Evolutionary conservation across 2,888 invertebrate genomes (phyloP).

Genomic region (Troglohyphantes excavatus): DNA sequence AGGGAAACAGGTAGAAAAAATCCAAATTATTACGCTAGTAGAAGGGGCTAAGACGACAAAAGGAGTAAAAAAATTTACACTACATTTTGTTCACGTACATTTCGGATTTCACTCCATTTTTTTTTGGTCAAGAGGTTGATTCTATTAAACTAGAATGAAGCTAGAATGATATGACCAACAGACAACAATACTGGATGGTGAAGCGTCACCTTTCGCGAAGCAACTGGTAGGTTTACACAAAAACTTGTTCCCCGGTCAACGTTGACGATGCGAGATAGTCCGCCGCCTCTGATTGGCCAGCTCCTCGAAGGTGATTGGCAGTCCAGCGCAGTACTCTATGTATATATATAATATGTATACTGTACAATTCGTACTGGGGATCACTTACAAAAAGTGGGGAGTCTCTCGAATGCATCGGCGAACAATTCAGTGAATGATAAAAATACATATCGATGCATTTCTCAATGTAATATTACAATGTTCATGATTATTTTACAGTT

Average conservation of each 20-base stretch:
- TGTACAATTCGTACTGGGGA: constrained; percentile 50
- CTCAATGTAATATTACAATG: constrained; percentile 76
- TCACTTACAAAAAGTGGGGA: background rate
- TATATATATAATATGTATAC: constrained; percentile 46
- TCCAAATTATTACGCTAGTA: constrained; percentile 2
- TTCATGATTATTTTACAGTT: constrained; percentile 66
- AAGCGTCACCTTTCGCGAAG: constrained; percentile 60
- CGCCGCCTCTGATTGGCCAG: background rate
- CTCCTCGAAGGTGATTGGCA: constrained; percentile 13
- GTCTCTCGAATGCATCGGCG: background rate
- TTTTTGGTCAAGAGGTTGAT: constrained; percentile 34
- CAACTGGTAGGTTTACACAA: constrained; percentile 65
- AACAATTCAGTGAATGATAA: constrained; percentile 64
- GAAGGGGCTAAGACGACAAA: constrained; percentile 35
- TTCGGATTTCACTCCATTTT: constrained; percentile 30
- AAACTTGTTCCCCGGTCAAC: constrained; percentile 76
- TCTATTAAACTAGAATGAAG: constrained; percentile 60
- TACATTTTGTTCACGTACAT: constrained; percentile 72
- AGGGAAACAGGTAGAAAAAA: constrained; percentile 37
- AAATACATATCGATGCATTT: constrained; percentile 77
- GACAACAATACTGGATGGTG: constrained; percentile 76
- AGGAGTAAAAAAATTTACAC: constrained; percentile 54
- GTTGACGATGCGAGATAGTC: constrained; percentile 47
- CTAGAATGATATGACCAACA: constrained; percentile 77
- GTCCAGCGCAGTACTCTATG: constrained; percentile 33